Evolutionary conservation across 2,113 vertebrate species (phyloP), one percentile per base, ranked within the genome.

Genomic region (Condylura cristata): DNA sequence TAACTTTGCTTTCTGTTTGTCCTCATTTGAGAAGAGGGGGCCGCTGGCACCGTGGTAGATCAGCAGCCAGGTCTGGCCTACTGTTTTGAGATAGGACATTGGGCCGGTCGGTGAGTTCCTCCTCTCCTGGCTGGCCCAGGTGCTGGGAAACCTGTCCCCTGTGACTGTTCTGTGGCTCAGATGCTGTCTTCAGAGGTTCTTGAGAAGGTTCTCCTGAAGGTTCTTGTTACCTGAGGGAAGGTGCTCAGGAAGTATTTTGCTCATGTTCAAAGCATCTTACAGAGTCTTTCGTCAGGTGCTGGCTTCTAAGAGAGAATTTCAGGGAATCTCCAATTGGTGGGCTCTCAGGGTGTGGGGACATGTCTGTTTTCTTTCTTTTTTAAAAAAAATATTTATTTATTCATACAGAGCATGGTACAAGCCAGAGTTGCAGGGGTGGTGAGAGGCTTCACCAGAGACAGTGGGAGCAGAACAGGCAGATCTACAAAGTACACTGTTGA

Each of bases 1-100:
- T 84, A 96, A 98, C 97, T 96, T 97, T 98, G 96, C 97, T 98
- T 97, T 97, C 83, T 93, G 95, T 95, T 96, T 96, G 97, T 95
- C 93, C 83, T 90, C 53, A 44, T 14, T 68, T 93, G 96, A 76
- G 93, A 96, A 97, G 94, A 96, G 82, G 89, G 93, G 95, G 93
- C 93, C 74, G 34, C 61, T 70, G 20, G 16, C 51, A 12, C 37
- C 28, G 28, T 2, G 8, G 28, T 34, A n/a, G 22, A 9, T 82
- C 8, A n/a, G 63, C 4, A 16, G 16, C 32, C 4, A 12, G 26
- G 41, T 1, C 44, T 46, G 32, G 10, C 18, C 51, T 22, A 6
- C 20, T 13, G 14, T 17, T 16, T 30, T 17, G 22, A 14, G 30
- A 39, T 34, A 46, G 51, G 68, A 66, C 65, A 39, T 11, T 72